These are phyloP conservation scores for Mugil cephalus DNA, from an alignment of 2,113 vertebrate species.

Conservation along the genomic window DNA sequence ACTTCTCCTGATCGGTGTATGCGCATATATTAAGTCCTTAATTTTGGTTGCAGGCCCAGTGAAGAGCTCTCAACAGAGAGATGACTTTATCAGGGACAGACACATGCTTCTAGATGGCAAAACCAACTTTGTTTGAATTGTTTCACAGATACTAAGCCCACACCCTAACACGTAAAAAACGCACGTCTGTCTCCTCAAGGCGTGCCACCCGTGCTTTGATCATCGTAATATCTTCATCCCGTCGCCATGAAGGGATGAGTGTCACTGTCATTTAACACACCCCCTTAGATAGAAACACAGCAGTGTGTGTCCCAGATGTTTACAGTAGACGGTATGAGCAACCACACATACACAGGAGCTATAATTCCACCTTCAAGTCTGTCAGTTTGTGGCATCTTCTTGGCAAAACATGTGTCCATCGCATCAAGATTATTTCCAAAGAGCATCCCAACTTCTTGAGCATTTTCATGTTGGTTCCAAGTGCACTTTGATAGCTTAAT, in stretches of 20 bases:
- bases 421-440: constrained; percentile 37
- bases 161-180: constrained; percentile 45
- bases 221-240: constrained; percentile 60
- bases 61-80: constrained; percentile 7
- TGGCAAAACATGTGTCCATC: constrained; percentile 64
- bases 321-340: not conserved
- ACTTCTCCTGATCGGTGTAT: too few relatives aligned
- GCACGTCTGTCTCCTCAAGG: constrained; percentile 65
- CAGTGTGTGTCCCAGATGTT: constrained; percentile 19
- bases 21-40: not conserved
- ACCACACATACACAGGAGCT: constrained; percentile 2
- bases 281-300: constrained; percentile 23
- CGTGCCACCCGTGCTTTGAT: constrained; percentile 71
- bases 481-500: constrained; percentile 29
- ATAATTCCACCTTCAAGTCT: constrained; percentile 21
- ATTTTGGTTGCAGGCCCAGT: not conserved
- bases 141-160: constrained; percentile 35
- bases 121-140: constrained; percentile 53
- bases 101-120: constrained; percentile 54
- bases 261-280: constrained; percentile 79
- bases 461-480: constrained; percentile 10
- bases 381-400: constrained; percentile 54
- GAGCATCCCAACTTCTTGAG: constrained; percentile 23
- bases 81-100: constrained; percentile 66
- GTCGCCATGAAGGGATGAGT: constrained; percentile 73